phyloP scores from a whole-genome alignment of 2,888 invertebrate species.

The Criorhina ranunculi region DNA sequence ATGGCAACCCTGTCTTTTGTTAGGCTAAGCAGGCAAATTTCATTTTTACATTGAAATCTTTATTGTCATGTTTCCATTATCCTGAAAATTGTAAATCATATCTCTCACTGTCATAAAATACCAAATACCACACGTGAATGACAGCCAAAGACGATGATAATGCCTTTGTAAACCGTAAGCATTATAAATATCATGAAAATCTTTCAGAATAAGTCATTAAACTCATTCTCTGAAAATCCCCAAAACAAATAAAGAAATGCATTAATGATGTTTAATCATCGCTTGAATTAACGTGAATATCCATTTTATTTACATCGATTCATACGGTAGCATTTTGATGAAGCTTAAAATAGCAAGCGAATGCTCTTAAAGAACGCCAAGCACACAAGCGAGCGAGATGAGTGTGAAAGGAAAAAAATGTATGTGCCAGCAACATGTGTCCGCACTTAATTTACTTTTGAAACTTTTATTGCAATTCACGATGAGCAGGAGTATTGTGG shows the following conservation, averaged over 20 bases:
- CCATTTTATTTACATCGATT: conserved; percentile 46
- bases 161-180: conserved; percentile 21
- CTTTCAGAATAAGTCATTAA: conserved; percentile 57
- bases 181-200: conserved; percentile 43
- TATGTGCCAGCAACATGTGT: conserved; percentile 66
- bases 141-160: background rate
- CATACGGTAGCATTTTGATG: conserved; percentile 31
- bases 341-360: conserved; percentile 66
- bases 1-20: background rate
- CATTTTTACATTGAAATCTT: background rate
- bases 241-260: conserved; percentile 46
- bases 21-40: no score
- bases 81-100: conserved; percentile 20
- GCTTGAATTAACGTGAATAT: conserved; percentile 48
- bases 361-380: conserved; percentile 23
- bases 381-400: conserved; percentile 3
- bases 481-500: conserved; percentile 32
- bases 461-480: conserved; percentile 68
- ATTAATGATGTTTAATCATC: conserved; percentile 63
- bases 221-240: conserved; percentile 50
- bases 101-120: conserved; percentile 14
- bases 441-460: conserved; percentile 69
- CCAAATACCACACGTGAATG: background rate
- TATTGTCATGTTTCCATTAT: conserved; percentile 26
- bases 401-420: conserved; percentile 13